A percentile compares a stretch with the other conserved stretches of the same genome.
Conservation (phyloP, 2,113 vertebrate species). For the Nerophis ophidion region DNA sequence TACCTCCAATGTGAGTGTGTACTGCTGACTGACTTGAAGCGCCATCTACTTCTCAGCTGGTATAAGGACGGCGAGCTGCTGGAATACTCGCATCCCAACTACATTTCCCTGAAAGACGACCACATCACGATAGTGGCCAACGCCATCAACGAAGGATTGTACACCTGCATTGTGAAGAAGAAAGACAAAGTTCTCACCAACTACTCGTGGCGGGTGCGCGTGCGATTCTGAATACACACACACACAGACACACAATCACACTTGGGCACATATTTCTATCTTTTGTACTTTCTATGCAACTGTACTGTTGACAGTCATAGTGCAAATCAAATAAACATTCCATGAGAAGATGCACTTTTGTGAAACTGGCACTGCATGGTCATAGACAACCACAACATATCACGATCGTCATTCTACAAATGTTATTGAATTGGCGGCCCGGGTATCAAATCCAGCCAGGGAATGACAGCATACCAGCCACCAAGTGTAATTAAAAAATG, state of each 20-base stretch:
- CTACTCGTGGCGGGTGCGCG: slow-evolving; percentile 90
- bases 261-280: slow-evolving; percentile 58
- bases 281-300: slow-evolving; percentile 26
- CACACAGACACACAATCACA: slow-evolving; percentile 21
- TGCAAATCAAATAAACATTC: slow-evolving; percentile 58
- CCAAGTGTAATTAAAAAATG: too few relatives aligned
- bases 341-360: slow-evolving; percentile 19
- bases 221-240: slow-evolving; percentile 68
- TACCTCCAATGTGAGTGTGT: not conserved
- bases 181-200: slow-evolving; percentile 84
- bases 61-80: slow-evolving; percentile 94
- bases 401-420: not conserved
- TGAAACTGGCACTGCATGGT: slow-evolving; percentile 11
- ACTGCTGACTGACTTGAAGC: not conserved
- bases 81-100: slow-evolving; percentile 88
- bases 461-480: too few relatives aligned
- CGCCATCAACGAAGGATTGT: slow-evolving; percentile 92
- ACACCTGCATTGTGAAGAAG: slow-evolving; percentile 89
- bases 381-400: not conserved
- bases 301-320: slow-evolving; percentile 24
- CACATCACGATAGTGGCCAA: slow-evolving; percentile 94
- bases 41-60: slow-evolving; percentile 76
- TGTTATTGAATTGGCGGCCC: not conserved
- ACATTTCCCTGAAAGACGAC: slow-evolving; percentile 83
- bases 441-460: too few relatives aligned